Base-by-base conservation (phyloP, 2,888 invertebrate genomes). In the Amiota minor region DNA sequence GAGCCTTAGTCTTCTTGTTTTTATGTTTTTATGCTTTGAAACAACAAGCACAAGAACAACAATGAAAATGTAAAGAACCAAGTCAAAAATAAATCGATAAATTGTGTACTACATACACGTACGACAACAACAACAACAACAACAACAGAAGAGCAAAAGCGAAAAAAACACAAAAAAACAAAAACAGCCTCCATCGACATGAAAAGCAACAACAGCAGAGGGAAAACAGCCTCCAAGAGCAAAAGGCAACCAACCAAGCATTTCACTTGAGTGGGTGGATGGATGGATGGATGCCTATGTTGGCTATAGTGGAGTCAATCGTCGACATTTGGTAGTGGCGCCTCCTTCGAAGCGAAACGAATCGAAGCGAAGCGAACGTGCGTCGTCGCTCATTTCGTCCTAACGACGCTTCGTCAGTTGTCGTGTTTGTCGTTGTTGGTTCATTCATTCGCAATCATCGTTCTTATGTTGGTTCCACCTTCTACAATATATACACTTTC, bases 31-130 rank as follows among this genome's bases (percentile, higher is more conserved):
- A 35, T 64, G 46, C 35, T 64, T 9, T 20, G 59, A 59, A 56
- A 56, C 20, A 18, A 4, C 56, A 56, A 56, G 18, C n/a, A 6
- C 62, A 64, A 16, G 62, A 20, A 62, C 55, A 64, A 8, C 35
- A 11, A 71, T 20, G 16, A 16, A 62, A 61, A 35, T 35, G 35
- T 35, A 35, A 35, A 35, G 35, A 35, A 61, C 71, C 61, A 85
- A 83, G 84, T 84, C 85, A 85, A 83, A 68, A 85, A 84, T 84
- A 85, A 83, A 83, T 85, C 82, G 84, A 83, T 83, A 83, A 78
- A 81, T 81, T 78, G 72, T 81, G 78, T 75, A 79, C 79, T 79
- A 80, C 72, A 79, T 35, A 9, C 50, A 47, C 49, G 74, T 72
- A 73, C 53, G 76, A 74, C 74, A 76, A 65, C 77, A 75, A 70